Base-by-base conservation (phyloP, 1,140 invertebrate species). In the Drosophila orena region DNA sequence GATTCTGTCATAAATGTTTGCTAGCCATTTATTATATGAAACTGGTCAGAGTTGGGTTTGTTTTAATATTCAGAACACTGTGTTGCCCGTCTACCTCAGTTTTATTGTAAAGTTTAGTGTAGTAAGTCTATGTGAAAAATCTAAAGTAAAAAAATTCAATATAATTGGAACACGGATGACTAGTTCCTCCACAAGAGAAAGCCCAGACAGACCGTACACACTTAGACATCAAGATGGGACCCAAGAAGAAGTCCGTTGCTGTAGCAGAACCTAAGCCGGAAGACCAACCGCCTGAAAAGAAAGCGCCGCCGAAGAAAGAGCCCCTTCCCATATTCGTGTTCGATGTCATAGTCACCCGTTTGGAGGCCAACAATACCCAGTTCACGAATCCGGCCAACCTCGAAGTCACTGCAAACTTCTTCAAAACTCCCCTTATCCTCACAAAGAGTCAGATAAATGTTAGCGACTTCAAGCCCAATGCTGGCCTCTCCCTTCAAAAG, bases 361-460 rank as follows among this genome's bases (percentile, higher is more conserved):
- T 79, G 0, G 56, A 72, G 35, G 27, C 58, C 34, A 14, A 24
- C 0, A 14, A 10, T 0, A 6, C 12, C 0, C 4, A 47, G 1
- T 49, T 88, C 10, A 22, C 15, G 0, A 57, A 76, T 24, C 50
- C 58, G 0, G 15, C 11, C 0, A 44, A 22, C 11, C 17, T 83
- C 0, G 8, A 61, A 7, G 17, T 88, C 8, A 27, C 17, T 0
- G 42, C 60, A 0, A 68, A 64, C 38, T 83, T 86, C 11, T 61
- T 71, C 37, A 42, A 34, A 2, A 54, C 7, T 8, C 11, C n/a
- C 0, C 10, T 88, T 6, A 3, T 15, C 0, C 49, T 88, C 10
- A 57, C 64, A 1, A 24, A 38, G 0, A 83, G 77, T 34, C 66
- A 75, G 14, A 73, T 85, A 17, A 85, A 85, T 62, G 74, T 78